Evolutionary conservation across 2,113 vertebrate species (phyloP).

Genomic region (Plotosus lineatus): DNA sequence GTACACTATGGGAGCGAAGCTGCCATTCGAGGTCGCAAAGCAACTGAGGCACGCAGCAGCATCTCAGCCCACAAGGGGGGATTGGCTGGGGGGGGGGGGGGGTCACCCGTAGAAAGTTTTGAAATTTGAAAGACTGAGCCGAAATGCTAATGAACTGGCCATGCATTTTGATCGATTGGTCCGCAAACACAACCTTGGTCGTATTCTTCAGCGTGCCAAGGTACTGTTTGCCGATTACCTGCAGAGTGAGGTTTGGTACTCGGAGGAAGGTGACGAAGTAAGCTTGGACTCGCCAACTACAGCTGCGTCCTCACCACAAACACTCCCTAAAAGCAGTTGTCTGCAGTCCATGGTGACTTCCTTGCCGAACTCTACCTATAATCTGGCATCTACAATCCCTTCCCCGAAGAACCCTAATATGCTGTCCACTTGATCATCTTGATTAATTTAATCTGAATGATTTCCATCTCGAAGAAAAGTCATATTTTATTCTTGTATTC

Average conservation of each 20-base stretch:
- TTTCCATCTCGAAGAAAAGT: slow-evolving; percentile 11
- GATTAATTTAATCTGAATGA: slow-evolving; percentile 37
- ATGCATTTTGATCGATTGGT: slow-evolving; percentile 96
- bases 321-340: slow-evolving; percentile 62
- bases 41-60: too few species aligned
- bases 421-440: slow-evolving; percentile 55
- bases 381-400: slow-evolving; percentile 68
- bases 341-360: slow-evolving; percentile 59
- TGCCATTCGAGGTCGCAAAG: too few species aligned
- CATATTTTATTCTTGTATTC: slow-evolving; percentile 37
- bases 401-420: slow-evolving; percentile 55
- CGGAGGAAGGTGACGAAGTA: slow-evolving; percentile 85
- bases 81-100: too few species aligned
- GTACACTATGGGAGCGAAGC: too few species aligned
- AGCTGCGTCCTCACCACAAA: slow-evolving; percentile 55
- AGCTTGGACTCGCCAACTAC: slow-evolving; percentile 75
- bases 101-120: too few species aligned
- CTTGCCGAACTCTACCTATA: slow-evolving; percentile 73
- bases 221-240: slow-evolving; percentile 89
- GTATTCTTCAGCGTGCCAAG: slow-evolving; percentile 86
- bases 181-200: slow-evolving; percentile 83
- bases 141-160: slow-evolving; percentile 92
- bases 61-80: too few species aligned
- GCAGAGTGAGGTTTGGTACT: slow-evolving; percentile 91
- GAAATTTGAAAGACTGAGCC: too few species aligned